Percentiles rank a stretch among this genome's conserved stretches.
These are phyloP conservation scores for Mastomys coucha DNA, from an alignment of 2,113 vertebrate species.

Conservation along the genomic window DNA sequence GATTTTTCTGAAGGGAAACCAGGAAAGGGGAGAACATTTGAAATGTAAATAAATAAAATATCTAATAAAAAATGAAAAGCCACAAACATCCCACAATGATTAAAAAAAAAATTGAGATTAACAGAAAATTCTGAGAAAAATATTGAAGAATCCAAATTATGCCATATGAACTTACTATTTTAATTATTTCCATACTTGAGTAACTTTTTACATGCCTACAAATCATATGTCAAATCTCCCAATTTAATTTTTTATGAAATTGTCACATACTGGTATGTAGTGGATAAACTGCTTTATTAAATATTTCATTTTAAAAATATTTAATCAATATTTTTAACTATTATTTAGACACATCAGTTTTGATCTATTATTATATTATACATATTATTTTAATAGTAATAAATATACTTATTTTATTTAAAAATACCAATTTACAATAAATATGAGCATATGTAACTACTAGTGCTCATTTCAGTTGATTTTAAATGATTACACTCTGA, in stretches of 20 bases:
- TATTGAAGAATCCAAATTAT: neutral
- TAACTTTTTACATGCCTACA: neutral
- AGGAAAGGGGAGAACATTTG: no score
- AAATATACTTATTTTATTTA: neutral
- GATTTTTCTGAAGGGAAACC: no score
- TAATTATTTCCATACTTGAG: neutral
- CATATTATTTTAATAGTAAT: neutral
- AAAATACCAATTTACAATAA: neutral
- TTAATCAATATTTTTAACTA: neutral
- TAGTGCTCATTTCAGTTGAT: neutral
- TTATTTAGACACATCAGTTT: neutral
- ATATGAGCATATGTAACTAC: neutral
- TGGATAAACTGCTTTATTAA: neutral
- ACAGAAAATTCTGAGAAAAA: neutral
- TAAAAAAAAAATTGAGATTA: no score
- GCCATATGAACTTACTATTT: neutral
- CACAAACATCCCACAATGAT: no score
- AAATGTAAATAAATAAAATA: no score
- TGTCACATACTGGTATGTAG: neutral
- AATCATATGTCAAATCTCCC: neutral
- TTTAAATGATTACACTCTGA: constrained; percentile 6
- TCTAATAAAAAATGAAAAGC: no score
- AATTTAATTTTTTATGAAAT: neutral
- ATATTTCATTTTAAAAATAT: neutral
- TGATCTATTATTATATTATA: neutral